Percentiles rank a stretch among this genome's conserved stretches.
Conservation (phyloP, 2,113 vertebrate species). For the human (Homo sapiens) region DNA sequence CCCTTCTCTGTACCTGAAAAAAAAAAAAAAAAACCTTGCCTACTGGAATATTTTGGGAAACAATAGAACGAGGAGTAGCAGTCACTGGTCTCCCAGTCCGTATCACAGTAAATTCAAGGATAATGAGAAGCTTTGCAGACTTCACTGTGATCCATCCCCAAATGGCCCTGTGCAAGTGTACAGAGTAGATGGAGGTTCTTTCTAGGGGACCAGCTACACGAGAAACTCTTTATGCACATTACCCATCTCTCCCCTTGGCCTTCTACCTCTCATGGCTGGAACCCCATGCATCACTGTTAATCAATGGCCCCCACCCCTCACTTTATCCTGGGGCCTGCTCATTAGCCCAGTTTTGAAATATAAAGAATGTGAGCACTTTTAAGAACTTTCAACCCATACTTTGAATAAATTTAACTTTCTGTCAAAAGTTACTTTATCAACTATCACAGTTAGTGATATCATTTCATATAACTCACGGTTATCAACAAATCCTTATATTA, state of each 20-base stretch:
- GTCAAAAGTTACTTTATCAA: conserved; percentile 22
- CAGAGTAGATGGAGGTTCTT: background rate
- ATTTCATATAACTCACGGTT: background rate
- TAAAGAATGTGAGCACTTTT: background rate
- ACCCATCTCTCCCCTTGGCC: background rate
- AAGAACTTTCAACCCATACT: background rate
- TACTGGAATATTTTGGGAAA: background rate
- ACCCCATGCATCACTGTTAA: rapidly evolving
- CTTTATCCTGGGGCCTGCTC: background rate
- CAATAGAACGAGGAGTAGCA: background rate
- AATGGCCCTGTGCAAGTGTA: background rate
- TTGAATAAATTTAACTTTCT: conserved; percentile 19
- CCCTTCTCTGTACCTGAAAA: background rate
- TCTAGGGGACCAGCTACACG: background rate
- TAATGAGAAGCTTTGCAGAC: background rate
- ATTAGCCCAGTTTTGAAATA: background rate
- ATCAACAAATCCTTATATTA: conserved; percentile 7
- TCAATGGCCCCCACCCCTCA: background rate
- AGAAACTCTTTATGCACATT: background rate
- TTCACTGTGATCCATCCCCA: background rate
- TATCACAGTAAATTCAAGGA: background rate
- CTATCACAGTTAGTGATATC: background rate
- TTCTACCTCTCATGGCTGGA: background rate
- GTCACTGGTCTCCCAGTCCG: background rate
- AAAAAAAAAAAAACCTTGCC: background rate